These are phyloP conservation scores for Urocyon cinereoargenteus DNA, from an alignment of 2,797 vertebrate genomes.

Conservation along the genomic window DNA sequence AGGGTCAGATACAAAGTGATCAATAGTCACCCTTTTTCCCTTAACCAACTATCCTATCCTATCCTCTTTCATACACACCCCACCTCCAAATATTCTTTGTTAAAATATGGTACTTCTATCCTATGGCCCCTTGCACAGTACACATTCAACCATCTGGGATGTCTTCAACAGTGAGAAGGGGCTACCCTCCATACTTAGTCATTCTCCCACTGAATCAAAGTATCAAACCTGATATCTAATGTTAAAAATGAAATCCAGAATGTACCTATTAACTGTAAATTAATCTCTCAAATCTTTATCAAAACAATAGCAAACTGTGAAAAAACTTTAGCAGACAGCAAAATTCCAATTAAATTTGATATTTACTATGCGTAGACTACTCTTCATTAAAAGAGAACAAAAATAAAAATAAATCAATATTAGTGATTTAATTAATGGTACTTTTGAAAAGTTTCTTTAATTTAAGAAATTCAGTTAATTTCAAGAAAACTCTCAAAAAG, in stretches of 20 bases:
- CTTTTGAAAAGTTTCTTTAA: not conserved
- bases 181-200: not conserved
- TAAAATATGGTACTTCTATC: not conserved
- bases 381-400: conserved; percentile 35
- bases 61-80: not conserved
- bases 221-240: not conserved
- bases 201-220: not conserved
- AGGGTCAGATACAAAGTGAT: not conserved
- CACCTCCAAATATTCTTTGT: not conserved
- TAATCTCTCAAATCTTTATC: conserved; percentile 18
- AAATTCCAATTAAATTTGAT: not conserved
- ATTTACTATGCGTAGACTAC: not conserved
- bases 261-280: not conserved
- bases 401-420: not conserved
- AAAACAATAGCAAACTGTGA: not conserved
- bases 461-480: conserved; percentile 41
- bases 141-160: not conserved
- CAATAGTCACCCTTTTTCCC: not conserved
- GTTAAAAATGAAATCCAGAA: conserved; percentile 50
- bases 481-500: not conserved
- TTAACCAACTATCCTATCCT: not conserved
- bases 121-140: not conserved
- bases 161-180: not conserved
- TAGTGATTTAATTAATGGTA: not conserved
- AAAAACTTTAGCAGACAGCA: not conserved